Conservation (phyloP, 2,113 vertebrate genomes). For the Epinephelus moara region DNA sequence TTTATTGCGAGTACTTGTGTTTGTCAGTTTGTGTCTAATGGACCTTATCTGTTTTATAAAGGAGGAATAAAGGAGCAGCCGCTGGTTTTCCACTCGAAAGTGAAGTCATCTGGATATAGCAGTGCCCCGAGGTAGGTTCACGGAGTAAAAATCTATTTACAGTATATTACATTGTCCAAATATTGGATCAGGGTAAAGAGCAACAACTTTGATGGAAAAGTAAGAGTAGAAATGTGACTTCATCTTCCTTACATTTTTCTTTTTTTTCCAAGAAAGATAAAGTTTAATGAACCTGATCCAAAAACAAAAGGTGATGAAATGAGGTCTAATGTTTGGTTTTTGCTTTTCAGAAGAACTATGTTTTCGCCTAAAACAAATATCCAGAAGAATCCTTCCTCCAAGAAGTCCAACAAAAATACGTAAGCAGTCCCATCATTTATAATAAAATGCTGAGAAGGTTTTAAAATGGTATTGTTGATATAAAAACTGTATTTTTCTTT, state of each 20-base stretch:
- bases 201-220: not conserved
- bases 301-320: not conserved
- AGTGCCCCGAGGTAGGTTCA: conserved; percentile 83
- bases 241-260: not conserved
- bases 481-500: conserved; percentile 19
- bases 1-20: not conserved
- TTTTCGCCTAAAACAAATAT: conserved; percentile 86
- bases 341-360: conserved; percentile 82
- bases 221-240: not conserved
- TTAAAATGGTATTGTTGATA: not conserved
- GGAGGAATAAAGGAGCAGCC: conserved; percentile 82
- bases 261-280: not conserved
- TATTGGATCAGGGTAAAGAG: not conserved
- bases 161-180: not conserved
- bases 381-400: conserved; percentile 66
- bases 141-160: not conserved
- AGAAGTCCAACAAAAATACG: conserved; percentile 71
- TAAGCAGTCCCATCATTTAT: conserved; percentile 60
- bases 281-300: not conserved
- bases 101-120: conserved; percentile 91
- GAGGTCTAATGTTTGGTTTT: not conserved
- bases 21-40: conserved; percentile 16
- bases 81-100: conserved; percentile 89
- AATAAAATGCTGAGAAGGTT: not conserved
- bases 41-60: conserved; percentile 45